A percentile compares a stretch with the other conserved stretches of the same genome.
These are phyloP conservation scores for Apomyelois bistriatella DNA, from an alignment of 2,888 invertebrate genomes.

Conservation along the genomic window DNA sequence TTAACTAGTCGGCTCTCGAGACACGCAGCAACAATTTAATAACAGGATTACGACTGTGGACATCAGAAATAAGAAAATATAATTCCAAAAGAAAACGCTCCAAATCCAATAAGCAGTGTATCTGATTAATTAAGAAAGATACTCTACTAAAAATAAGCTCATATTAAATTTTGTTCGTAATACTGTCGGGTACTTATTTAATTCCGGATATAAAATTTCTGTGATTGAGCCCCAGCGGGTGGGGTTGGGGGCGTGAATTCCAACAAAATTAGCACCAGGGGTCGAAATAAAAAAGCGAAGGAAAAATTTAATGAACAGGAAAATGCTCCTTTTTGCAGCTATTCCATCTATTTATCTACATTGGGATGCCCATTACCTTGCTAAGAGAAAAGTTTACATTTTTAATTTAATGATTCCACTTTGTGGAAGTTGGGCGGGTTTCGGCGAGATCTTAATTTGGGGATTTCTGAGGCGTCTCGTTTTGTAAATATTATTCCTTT, in stretches of 20 bases:
- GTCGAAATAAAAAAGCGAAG: constrained; percentile 80
- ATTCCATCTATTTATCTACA: constrained; percentile 81
- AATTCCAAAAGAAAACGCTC: constrained; percentile 15
- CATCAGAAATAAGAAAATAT: constrained; percentile 5
- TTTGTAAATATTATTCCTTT: constrained; percentile 81
- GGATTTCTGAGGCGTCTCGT: constrained; percentile 81
- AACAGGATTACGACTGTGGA: constrained; percentile 8
- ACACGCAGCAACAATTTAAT: neutral
- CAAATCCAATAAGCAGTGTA: constrained; percentile 35
- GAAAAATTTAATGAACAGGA: constrained; percentile 82
- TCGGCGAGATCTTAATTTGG: constrained; percentile 80
- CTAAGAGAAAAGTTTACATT: constrained; percentile 82
- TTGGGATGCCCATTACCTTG: constrained; percentile 81
- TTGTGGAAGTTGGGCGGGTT: constrained; percentile 81
- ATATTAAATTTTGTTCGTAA: constrained; percentile 75
- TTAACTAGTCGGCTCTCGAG: constrained; percentile 5
- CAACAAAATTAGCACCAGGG: constrained; percentile 81
- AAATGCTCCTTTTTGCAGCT: constrained; percentile 81
- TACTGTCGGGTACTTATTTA: constrained; percentile 78
- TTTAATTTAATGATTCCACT: constrained; percentile 82
- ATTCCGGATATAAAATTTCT: constrained; percentile 81
- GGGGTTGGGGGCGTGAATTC: constrained; percentile 80
- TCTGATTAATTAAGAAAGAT: constrained; percentile 65
- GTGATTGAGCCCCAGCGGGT: constrained; percentile 79
- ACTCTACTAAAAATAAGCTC: constrained; percentile 65